Percentiles rank a stretch among this genome's conserved stretches.
These are phyloP conservation scores for Elephantulus edwardii DNA, from an alignment of 2,113 vertebrate genomes.

Conservation along the genomic window DNA sequence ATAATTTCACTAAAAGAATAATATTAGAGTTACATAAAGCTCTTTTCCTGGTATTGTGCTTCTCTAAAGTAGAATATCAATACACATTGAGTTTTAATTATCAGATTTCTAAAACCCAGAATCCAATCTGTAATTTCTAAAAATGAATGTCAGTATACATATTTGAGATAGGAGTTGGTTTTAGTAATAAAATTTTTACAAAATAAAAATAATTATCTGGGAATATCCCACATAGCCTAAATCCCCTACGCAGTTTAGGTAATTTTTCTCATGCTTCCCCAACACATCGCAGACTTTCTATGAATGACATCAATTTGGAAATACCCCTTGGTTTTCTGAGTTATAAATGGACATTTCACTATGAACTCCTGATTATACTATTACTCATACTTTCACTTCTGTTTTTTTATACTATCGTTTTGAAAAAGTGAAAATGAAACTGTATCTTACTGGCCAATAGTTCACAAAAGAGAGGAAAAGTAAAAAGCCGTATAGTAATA, in stretches of 20 bases:
- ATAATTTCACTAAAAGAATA: neutral
- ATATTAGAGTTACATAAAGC: neutral
- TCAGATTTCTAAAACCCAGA: neutral
- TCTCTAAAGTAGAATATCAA: slow-evolving; percentile 27
- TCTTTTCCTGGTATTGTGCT: neutral
- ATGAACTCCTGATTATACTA: slow-evolving; percentile 67
- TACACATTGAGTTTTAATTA: neutral
- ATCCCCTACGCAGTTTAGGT: slow-evolving; percentile 60
- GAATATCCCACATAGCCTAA: slow-evolving; percentile 74
- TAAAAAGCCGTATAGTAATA: neutral
- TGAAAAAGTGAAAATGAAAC: slow-evolving; percentile 81
- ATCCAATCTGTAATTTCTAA: slow-evolving; percentile 17
- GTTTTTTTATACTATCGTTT: slow-evolving; percentile 76
- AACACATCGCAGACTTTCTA: slow-evolving; percentile 73
- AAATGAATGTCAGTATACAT: neutral
- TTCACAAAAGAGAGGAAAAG: slow-evolving; percentile 30
- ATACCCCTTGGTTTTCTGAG: slow-evolving; percentile 76
- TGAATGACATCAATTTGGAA: slow-evolving; percentile 80
- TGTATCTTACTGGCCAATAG: neutral
- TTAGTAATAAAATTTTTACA: slow-evolving; percentile 21
- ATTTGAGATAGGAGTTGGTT: slow-evolving; percentile 6
- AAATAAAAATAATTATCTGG: slow-evolving; percentile 65
- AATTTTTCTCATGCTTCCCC: slow-evolving; percentile 72
- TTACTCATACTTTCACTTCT: slow-evolving; percentile 82
- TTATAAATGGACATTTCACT: slow-evolving; percentile 71